phyloP scores from a whole-genome alignment of 2,113 vertebrate genomes.

The Microtus ochrogaster region DNA sequence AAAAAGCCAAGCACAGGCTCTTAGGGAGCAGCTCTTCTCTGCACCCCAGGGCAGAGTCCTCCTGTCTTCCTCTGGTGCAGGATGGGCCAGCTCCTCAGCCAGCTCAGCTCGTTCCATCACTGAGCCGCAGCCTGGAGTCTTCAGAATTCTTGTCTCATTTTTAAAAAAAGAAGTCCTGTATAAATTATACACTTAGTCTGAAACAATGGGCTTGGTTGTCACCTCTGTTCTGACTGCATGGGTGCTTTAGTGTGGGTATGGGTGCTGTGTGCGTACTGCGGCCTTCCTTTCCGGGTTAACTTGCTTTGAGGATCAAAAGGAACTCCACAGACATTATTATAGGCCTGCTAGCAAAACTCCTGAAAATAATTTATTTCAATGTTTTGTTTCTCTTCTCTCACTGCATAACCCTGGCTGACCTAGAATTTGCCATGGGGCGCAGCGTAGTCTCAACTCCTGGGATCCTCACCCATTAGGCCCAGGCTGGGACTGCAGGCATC shows the following conservation, averaged over 20 bases:
- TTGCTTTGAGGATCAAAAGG: constrained; percentile 12
- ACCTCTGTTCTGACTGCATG: background rate
- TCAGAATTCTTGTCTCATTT: background rate
- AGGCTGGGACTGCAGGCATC: background rate
- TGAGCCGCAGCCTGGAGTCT: background rate
- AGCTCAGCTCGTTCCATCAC: background rate
- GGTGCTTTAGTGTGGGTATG: background rate
- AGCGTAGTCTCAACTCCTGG: background rate
- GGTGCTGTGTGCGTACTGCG: background rate
- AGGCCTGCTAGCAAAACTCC: background rate
- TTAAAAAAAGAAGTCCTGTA: background rate
- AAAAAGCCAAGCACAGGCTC: background rate
- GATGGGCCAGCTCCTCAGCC: background rate
- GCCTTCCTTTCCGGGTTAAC: constrained; percentile 37
- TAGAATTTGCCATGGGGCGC: background rate
- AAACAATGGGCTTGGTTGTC: background rate
- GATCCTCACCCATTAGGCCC: background rate
- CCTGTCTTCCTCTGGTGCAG: background rate
- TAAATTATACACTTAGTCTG: background rate
- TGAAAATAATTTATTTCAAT: background rate
- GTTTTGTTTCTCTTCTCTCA: background rate
- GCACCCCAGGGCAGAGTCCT: background rate
- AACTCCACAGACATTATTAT: background rate
- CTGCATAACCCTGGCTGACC: background rate
- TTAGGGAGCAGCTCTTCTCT: background rate